Evolutionary conservation across 1,140 invertebrate genomes (phyloP).

Genomic region (Papilio glaucus): DNA sequence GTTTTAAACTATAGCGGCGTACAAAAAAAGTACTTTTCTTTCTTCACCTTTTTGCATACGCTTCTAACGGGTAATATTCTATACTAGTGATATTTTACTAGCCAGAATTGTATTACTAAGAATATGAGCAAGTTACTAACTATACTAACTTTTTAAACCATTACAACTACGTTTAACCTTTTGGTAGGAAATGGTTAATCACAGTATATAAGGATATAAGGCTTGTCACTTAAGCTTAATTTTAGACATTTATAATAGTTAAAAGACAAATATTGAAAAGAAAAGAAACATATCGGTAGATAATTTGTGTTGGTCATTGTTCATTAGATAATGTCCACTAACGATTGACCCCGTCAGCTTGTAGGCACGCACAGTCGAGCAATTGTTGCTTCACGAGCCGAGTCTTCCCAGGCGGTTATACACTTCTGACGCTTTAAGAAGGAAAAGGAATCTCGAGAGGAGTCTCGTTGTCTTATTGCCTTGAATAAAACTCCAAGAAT

Average conservation of each 20-base stretch:
- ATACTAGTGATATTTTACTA: neutral
- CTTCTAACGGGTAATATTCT: neutral
- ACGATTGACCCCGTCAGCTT: slow-evolving; percentile 25
- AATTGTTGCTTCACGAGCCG: slow-evolving; percentile 22
- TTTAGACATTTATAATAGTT: neutral
- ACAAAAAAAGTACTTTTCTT: neutral
- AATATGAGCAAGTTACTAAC: neutral
- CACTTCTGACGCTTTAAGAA: slow-evolving; percentile 10
- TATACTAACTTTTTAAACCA: neutral
- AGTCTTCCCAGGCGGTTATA: slow-evolving; percentile 36
- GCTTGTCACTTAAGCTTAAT: neutral
- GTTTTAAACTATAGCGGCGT: neutral
- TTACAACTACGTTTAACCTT: neutral
- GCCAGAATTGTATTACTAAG: neutral
- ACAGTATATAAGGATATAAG: neutral
- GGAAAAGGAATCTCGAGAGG: neutral
- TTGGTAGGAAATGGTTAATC: neutral
- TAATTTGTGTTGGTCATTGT: neutral
- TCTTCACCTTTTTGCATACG: neutral
- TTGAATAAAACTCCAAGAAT: slow-evolving; percentile 2
- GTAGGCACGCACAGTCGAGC: slow-evolving; percentile 2
- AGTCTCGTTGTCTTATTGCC: too few species aligned
- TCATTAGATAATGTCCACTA: slow-evolving; percentile 26
- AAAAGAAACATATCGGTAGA: too few species aligned
- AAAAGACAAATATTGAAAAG: neutral